Conservation (phyloP, 2,888 invertebrate species). For the Myathropa florea region DNA sequence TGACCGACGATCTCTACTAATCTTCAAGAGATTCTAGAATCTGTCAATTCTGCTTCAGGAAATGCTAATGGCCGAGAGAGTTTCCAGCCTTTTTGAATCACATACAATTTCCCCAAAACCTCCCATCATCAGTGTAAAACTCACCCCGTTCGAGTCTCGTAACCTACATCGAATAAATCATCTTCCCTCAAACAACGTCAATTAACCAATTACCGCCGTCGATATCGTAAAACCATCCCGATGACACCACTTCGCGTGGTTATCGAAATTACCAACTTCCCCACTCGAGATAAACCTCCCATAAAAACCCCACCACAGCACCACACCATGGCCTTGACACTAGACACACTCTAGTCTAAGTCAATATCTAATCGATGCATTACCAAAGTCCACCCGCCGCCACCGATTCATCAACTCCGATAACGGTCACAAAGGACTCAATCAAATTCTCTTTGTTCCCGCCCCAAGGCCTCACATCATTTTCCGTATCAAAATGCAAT, state of each 20-base stretch:
- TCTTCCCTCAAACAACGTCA: too few species aligned
- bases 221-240: background rate
- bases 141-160: too few species aligned
- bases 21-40: too few species aligned
- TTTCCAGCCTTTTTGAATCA: too few species aligned
- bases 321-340: background rate
- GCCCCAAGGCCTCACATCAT: background rate
- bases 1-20: too few species aligned
- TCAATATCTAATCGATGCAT: background rate
- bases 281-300: background rate
- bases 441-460: background rate
- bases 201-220: background rate
- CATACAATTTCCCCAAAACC: too few species aligned
- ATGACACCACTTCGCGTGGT: background rate
- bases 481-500: background rate
- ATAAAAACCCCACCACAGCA: background rate
- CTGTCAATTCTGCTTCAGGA: too few species aligned
- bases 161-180: too few species aligned
- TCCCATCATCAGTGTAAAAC: too few species aligned
- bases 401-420: background rate
- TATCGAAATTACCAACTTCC: background rate
- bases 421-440: too few species aligned
- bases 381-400: background rate
- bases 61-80: too few species aligned
- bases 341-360: background rate